Base-by-base conservation (phyloP, 1,140 invertebrate species). In the Caerostris extrusa region DNA sequence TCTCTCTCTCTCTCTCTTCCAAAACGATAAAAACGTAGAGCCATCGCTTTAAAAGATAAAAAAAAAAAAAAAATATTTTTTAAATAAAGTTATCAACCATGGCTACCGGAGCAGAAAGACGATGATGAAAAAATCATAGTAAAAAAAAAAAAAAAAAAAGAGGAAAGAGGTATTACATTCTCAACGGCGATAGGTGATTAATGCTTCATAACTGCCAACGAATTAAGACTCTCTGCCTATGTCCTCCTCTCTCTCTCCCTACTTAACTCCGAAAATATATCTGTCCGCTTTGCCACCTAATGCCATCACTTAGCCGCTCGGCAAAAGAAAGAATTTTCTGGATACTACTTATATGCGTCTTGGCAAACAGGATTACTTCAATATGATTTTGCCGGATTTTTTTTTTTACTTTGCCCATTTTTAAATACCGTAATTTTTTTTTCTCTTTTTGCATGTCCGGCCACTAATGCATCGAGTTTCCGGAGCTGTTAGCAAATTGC, bases 11-110 rank as follows among this genome's bases (percentile, higher is more conserved):
- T 19, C 53, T 90, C 50, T 19, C 81, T 34, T n/a, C n/a, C 7
- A 83, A 85, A 91, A 87, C 91, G 91, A 93, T 87, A 93, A 93
- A 93, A 86, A 87, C 81, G 34, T 7, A 57, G 64, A 91, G 7
- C 34, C 10, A 34, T 34, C 82, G 60, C 53, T 91, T 87, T 61
- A 60, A 50, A 83, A 90, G 69, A 89, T 69, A 81, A 56, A 61
- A 71, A 55, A 58, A 14, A 55, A 83, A 91, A 91, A 91, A 83
- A 91, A 82, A 83, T 85, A 61, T 88, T 50, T 86, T 87, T 83
- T n/a, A 93, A 86, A 93, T 93, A 93, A 93, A 93, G 83, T 86
- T 93, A 93, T 93, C 91, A 93, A 86, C 61, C 55, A 34, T n/a
- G 53, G 34, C 58, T 83, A 85, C 53, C 55, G 82, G 64, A 60